Conservation (phyloP, 2,888 invertebrate genomes). For the Cheiracanthium punctorium region DNA sequence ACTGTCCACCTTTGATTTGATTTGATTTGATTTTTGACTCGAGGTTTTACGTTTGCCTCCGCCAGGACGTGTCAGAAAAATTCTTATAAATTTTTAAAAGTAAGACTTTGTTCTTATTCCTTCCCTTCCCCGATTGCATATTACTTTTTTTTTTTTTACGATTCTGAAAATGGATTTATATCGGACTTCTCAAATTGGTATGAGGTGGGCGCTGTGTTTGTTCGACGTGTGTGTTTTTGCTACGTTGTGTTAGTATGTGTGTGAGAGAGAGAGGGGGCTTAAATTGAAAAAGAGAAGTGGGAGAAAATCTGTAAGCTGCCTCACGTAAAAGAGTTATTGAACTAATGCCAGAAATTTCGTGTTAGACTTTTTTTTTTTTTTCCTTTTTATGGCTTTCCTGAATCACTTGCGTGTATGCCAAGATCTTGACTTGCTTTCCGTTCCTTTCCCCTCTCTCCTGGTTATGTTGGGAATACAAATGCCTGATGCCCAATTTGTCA, state of each 20-base stretch:
- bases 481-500: background rate
- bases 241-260: too few relatives aligned
- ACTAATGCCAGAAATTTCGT: background rate
- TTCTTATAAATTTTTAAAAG: background rate
- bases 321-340: constrained; percentile 3
- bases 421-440: background rate
- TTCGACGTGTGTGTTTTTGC: too few relatives aligned
- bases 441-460: background rate
- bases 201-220: too few relatives aligned
- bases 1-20: background rate
- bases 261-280: too few relatives aligned
- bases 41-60: background rate
- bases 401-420: constrained; percentile 1
- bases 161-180: too few relatives aligned
- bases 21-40: constrained; percentile 2
- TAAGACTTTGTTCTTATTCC: background rate
- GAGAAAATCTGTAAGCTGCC: background rate
- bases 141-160: too few relatives aligned
- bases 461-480: background rate
- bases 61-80: background rate
- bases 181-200: too few relatives aligned
- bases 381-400: background rate
- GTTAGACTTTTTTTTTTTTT: background rate
- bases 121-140: background rate
- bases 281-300: background rate